A percentile compares a stretch with the other conserved stretches of the same genome.
Conservation (phyloP, 1,140 invertebrate species). For the Ruditapes philippinarum region DNA sequence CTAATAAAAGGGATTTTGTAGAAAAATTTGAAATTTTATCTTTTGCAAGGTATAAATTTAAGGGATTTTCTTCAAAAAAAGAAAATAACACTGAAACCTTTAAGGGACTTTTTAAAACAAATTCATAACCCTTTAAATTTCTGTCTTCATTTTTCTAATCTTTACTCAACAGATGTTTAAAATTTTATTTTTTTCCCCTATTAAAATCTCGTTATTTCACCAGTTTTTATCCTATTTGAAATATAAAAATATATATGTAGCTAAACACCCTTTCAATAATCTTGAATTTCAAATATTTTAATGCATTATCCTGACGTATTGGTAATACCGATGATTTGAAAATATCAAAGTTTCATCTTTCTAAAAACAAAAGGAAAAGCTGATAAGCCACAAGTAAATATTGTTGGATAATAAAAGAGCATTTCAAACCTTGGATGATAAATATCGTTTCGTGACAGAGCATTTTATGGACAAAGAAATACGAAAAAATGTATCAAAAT, state of each 20-base stretch:
- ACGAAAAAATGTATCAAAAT: background rate
- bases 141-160: too few relatives aligned
- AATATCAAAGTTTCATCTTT: constrained; percentile 16
- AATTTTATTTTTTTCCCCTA: too few relatives aligned
- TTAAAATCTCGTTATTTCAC: too few relatives aligned
- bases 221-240: too few relatives aligned
- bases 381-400: background rate
- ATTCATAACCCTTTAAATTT: too few relatives aligned
- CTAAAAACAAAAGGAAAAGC: background rate
- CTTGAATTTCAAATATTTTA: constrained; percentile 26
- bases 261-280: background rate
- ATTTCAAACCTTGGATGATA: background rate
- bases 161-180: too few relatives aligned
- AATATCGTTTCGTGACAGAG: background rate
- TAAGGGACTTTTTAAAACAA: too few relatives aligned
- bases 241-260: background rate
- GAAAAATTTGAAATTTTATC: too few relatives aligned
- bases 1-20: too few relatives aligned
- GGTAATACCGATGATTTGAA: background rate
- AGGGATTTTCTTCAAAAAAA: too few relatives aligned
- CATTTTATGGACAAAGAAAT: background rate
- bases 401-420: background rate
- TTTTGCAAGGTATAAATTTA: too few relatives aligned
- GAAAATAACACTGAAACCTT: too few relatives aligned
- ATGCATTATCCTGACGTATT: constrained; percentile 3